Base-by-base conservation (phyloP, 2,888 invertebrate species). In the Ecliptopera silaceata region DNA sequence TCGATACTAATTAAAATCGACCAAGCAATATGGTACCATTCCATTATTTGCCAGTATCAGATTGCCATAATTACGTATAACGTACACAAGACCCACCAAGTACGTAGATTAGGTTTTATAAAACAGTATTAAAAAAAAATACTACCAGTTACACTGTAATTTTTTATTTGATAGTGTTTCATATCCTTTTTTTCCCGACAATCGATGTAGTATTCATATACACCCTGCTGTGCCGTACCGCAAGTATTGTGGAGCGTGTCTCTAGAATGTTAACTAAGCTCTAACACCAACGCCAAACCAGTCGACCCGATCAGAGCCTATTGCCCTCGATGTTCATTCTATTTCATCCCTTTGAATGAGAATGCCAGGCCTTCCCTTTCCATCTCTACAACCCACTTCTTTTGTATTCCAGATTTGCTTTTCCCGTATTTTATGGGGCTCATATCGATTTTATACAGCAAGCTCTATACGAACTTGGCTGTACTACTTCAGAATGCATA, bases 1-100 rank as follows among this genome's bases (percentile, higher is more conserved):
- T 84, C 82, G 75, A 84, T 85, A 83, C 82, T 85, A 84, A 86
- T 87, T 86, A 86, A 84, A 83, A 77, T 73, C 71, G 68, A 60
- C 70, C 78, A 82, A 85, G 85, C 83, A 86, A 82, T 5, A 26
- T 82, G 76, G 73, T 67, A 69, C 70, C 69, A 79, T 66, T 70
- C 70, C 69, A 79, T 80, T 80, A 81, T 17, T 48, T 17, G 31
- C 31, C 4, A 11, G 31, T 29, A 41, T 26, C 22, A 26, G 22
- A 22, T 20, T 20, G 1, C 39, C 1, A n/a, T n/a, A n/a, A n/a
- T n/a, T 17, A 38, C 15, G 15, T 20, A 41, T n/a, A 20, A 20
- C 6, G n/a, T 1, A 41, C 5, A 20, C 11, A 41, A 41, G 17
- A 22, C 20, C 3, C 20, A 20, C n/a, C 20, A 20, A 39, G n/a